phyloP scores from a whole-genome alignment of 1,140 invertebrate genomes.

The Bemisia tabaci region DNA sequence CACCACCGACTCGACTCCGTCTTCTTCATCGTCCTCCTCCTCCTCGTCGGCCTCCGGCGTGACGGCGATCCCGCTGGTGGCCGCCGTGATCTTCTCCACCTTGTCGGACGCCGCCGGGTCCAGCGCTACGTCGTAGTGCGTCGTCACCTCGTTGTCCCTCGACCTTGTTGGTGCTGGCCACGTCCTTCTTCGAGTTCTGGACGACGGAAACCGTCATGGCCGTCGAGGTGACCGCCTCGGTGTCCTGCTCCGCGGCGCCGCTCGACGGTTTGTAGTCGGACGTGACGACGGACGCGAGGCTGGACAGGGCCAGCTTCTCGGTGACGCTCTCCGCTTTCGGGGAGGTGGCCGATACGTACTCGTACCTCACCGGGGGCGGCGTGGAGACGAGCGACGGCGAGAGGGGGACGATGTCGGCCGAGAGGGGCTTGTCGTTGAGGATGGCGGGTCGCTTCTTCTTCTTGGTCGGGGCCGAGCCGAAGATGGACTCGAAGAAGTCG shows the following conservation, averaged over 20 bases:
- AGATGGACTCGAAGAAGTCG: constrained; percentile 26
- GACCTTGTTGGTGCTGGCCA: not conserved
- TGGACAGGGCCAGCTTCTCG: not conserved
- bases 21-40: constrained; percentile 25
- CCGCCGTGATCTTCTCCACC: constrained; percentile 16
- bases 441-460: constrained; percentile 25
- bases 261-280: not conserved
- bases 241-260: not conserved
- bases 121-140: constrained; percentile 15
- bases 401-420: constrained; percentile 1
- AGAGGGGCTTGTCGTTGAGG: not conserved
- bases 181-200: constrained; percentile 7
- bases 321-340: constrained; percentile 4
- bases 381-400: constrained; percentile 1
- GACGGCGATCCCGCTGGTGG: constrained; percentile 15
- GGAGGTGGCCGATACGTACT: not conserved
- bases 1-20: constrained; percentile 19
- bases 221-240: constrained; percentile 18
- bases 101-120: constrained; percentile 18
- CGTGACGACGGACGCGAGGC: not conserved
- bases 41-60: constrained; percentile 19
- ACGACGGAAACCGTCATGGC: constrained; percentile 19
- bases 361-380: not conserved
- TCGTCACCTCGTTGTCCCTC: not conserved
- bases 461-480: constrained; percentile 14